These are phyloP conservation scores for Crypturellus tataupa DNA, from an alignment of 2,797 vertebrate genomes.

Conservation along the genomic window DNA sequence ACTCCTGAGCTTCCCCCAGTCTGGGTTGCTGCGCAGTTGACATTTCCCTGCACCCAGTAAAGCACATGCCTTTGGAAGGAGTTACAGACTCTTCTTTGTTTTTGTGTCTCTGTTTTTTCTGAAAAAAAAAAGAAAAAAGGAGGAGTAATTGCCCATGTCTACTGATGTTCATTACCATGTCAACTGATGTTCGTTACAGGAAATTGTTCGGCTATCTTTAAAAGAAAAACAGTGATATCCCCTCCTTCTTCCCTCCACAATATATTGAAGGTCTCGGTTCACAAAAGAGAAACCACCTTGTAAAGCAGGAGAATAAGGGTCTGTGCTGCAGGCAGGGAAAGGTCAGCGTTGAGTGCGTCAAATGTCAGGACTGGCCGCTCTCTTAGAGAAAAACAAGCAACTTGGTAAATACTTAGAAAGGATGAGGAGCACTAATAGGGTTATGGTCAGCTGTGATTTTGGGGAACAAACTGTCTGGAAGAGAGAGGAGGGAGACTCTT, in stretches of 20 bases:
- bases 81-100: conserved; percentile 52
- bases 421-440: neutral
- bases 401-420: neutral
- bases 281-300: conserved; percentile 45
- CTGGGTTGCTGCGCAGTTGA: neutral
- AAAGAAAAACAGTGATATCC: conserved; percentile 41
- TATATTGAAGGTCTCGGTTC: conserved; percentile 28
- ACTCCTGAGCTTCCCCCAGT: conserved; percentile 35
- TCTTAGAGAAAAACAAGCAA: neutral
- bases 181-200: neutral
- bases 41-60: conserved; percentile 40
- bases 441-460: neutral
- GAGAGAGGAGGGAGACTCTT: neutral
- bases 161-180: conserved; percentile 41
- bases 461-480: neutral
- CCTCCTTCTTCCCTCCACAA: conserved; percentile 23
- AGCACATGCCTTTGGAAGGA: conserved; percentile 28
- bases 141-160: conserved; percentile 48
- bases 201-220: conserved; percentile 53
- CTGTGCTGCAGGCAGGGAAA: conserved; percentile 5
- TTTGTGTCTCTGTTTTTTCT: neutral
- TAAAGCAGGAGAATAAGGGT: conserved; percentile 23
- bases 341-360: neutral
- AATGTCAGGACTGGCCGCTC: neutral
- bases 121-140: conserved; percentile 10